Base-by-base conservation (phyloP, 2,888 invertebrate genomes). In the Heteropelma amictum region DNA sequence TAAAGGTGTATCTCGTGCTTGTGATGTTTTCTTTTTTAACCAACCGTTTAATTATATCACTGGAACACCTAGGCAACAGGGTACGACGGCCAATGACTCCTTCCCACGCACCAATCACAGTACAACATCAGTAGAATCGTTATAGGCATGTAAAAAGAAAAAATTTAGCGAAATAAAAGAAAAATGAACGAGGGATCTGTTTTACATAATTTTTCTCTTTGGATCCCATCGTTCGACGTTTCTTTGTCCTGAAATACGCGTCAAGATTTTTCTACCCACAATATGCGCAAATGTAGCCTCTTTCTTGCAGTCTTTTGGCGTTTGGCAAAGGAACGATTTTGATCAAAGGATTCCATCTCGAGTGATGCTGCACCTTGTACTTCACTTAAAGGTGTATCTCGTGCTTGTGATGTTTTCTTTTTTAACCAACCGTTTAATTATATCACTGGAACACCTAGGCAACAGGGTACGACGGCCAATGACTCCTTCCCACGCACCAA, bases 311-410 rank as follows among this genome's bases (percentile, higher is more conserved):
- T 28, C 21, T 53, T 54, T 47, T n/a, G n/a, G 35, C 45, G 45
- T n/a, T 45, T 38, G 21, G 40, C 53, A 64, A 58, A 64, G 67
- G 56, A 68, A 38, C 49, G 42, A 68, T 68, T 64, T 47, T 17
- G 28, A 47, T 63, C 51, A 72, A 68, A 71, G 30, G 45, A 71
- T 38, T 63, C 49, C 40, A 23, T 30, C 35, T 14, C 49, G 63
- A 56, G 35, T 58, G 60, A 40, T 68, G 23, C 60, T 54, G 40
- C 67, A 47, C 56, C 38, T 68, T 72, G 58, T 51, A 3, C 68
- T 63, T 21, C 51, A 45, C 67, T 63, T 21, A 23, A 14, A 61
- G 38, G 42, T 51, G 53, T 53, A 51, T 35, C 21, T 10, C 6
- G 38, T 38, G 21, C 30, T 28, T 28, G 28, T 17, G 26, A 19